Conservation (phyloP, 2,113 vertebrate species). For the Cyphomyrus plagiostoma region DNA sequence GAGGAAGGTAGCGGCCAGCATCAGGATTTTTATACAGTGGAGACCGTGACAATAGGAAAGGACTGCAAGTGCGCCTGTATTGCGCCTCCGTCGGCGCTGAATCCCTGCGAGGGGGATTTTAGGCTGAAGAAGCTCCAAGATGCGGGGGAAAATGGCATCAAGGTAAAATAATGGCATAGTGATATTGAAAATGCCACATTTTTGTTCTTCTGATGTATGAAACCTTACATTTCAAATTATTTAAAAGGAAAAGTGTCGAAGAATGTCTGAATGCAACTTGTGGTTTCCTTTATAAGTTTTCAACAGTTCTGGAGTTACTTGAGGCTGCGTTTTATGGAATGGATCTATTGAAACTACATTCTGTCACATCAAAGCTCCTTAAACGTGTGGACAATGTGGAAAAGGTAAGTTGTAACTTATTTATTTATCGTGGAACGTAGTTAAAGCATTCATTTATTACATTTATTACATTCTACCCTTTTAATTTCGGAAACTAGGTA, state of each 20-base stretch:
- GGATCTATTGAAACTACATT: slow-evolving; percentile 87
- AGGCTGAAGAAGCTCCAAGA: slow-evolving; percentile 78
- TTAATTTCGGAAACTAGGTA: not conserved
- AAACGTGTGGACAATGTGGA: slow-evolving; percentile 81
- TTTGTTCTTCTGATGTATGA: not conserved
- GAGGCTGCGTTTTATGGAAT: slow-evolving; percentile 86
- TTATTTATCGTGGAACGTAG: not conserved
- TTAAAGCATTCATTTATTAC: not conserved
- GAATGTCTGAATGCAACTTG: slow-evolving; percentile 25
- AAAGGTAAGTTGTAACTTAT: slow-evolving; percentile 46
- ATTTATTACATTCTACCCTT: not conserved
- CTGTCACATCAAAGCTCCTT: slow-evolving; percentile 77
- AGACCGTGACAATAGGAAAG: slow-evolving; percentile 82
- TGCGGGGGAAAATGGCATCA: slow-evolving; percentile 71
- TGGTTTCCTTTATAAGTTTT: slow-evolving; percentile 61
- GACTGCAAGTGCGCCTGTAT: slow-evolving; percentile 89
- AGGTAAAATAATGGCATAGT: slow-evolving; percentile 64
- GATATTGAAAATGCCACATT: not conserved
- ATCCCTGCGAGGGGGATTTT: slow-evolving; percentile 84
- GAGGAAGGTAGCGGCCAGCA: slow-evolving; percentile 57
- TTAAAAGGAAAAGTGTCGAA: not conserved
- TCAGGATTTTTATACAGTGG: slow-evolving; percentile 83
- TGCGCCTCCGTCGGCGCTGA: slow-evolving; percentile 81
- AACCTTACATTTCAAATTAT: not conserved
- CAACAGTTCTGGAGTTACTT: slow-evolving; percentile 82